phyloP scores from a whole-genome alignment of 1,140 invertebrate genomes.

The Scylla paramamosain region DNA sequence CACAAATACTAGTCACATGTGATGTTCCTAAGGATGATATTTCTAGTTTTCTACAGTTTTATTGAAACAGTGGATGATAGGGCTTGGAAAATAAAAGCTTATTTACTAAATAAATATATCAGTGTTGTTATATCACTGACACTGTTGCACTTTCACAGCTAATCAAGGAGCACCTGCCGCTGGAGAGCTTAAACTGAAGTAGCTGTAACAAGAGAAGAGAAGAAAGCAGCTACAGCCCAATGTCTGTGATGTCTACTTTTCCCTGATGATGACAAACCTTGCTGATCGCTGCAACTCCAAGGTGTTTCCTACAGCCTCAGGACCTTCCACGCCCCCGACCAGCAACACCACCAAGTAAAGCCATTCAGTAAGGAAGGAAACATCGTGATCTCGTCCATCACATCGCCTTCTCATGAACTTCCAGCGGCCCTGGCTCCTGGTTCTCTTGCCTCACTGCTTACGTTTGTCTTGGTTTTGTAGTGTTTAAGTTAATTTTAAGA shows the following conservation, averaged over 20 bases:
- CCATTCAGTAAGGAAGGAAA: background rate
- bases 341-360: background rate
- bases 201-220: background rate
- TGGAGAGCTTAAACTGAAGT: background rate
- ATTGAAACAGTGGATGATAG: too few relatives aligned
- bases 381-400: background rate
- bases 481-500: background rate
- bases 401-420: background rate
- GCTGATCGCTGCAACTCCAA: background rate
- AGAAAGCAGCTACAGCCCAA: background rate
- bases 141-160: background rate
- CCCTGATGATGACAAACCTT: background rate
- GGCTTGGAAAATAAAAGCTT: too few relatives aligned
- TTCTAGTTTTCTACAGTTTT: too few relatives aligned
- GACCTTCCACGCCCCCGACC: background rate
- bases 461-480: background rate
- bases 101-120: too few relatives aligned
- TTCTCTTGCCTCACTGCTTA: background rate
- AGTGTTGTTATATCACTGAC: too few relatives aligned
- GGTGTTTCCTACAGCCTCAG: conserved; percentile 7
- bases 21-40: too few relatives aligned
- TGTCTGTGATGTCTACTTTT: background rate
- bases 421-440: background rate
- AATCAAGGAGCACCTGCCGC: conserved; percentile 54
- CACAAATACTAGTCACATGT: too few relatives aligned